phyloP scores from a whole-genome alignment of 1,140 invertebrate species.

The Rhynchophorus ferrugineus region DNA sequence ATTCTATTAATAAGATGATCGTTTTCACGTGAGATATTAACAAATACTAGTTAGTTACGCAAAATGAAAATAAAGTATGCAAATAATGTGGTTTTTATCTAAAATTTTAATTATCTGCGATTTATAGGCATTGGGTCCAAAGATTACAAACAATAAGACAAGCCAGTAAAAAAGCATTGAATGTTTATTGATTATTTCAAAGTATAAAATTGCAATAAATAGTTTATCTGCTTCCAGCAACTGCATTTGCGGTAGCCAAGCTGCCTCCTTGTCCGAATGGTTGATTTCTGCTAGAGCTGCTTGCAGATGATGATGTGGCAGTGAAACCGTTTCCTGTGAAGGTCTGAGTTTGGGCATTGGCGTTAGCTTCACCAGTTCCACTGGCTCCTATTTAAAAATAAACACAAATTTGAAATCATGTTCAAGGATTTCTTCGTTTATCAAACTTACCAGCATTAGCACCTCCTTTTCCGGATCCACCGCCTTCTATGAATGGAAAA shows the following conservation, averaged over 20 bases:
- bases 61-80: too few relatives aligned
- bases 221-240: background rate
- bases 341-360: slow-evolving; percentile 15
- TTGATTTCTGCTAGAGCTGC: slow-evolving; percentile 10
- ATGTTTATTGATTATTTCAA: too few relatives aligned
- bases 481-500: background rate
- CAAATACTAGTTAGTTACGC: too few relatives aligned
- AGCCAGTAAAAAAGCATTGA: too few relatives aligned
- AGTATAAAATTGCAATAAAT: too few relatives aligned
- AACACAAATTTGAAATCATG: background rate
- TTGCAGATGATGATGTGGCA: slow-evolving; percentile 15
- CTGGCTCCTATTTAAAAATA: slow-evolving; percentile 4
- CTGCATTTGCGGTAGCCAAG: background rate
- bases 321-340: slow-evolving; percentile 14
- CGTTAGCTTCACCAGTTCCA: slow-evolving; percentile 12
- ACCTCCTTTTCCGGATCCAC: background rate
- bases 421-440: background rate
- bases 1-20: too few relatives aligned
- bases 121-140: too few relatives aligned
- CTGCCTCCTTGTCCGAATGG: slow-evolving; percentile 3
- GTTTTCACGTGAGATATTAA: too few relatives aligned
- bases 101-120: too few relatives aligned
- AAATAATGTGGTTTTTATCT: too few relatives aligned
- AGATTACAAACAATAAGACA: too few relatives aligned
- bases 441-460: slow-evolving; percentile 6